Conservation (phyloP, 2,113 vertebrate genomes). For the Anoura caudifer region DNA sequence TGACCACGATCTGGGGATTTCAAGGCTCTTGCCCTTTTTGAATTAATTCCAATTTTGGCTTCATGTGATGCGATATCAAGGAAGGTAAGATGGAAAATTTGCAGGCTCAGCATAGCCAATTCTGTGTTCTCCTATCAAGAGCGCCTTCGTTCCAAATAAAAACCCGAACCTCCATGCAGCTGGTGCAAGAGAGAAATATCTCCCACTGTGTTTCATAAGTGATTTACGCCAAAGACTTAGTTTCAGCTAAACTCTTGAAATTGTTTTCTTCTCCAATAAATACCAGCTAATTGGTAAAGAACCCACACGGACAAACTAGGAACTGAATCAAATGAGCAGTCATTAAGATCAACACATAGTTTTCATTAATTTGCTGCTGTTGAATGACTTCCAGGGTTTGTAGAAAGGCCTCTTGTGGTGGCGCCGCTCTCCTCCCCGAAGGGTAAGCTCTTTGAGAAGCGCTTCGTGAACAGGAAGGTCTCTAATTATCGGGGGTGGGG, state of each 20-base stretch:
- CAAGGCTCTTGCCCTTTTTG: background rate
- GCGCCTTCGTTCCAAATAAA: background rate
- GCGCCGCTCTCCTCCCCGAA: background rate
- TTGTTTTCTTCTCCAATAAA: constrained; percentile 50
- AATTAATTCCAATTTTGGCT: background rate
- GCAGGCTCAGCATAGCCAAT: background rate
- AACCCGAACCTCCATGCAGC: background rate
- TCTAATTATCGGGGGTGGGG: background rate
- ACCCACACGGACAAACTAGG: constrained; percentile 40
- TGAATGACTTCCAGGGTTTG: constrained; percentile 45
- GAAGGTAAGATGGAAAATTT: background rate
- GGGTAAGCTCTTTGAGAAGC: constrained; percentile 52
- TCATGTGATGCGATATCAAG: background rate
- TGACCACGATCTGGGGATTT: background rate
- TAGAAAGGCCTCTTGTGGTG: constrained; percentile 59
- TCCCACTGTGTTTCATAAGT: constrained; percentile 50
- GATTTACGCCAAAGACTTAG: constrained; percentile 40
- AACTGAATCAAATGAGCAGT: constrained; percentile 57
- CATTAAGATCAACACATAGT: constrained; percentile 22
- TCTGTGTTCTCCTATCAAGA: background rate
- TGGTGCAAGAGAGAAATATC: background rate
- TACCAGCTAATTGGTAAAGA: constrained; percentile 58
- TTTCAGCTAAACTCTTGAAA: constrained; percentile 35
- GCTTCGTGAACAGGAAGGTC: background rate
- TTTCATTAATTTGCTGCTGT: constrained; percentile 56